Percentiles rank a stretch among this genome's conserved stretches.
These are phyloP conservation scores for Vanessa tameamea DNA, from an alignment of 1,140 invertebrate species.

Conservation along the genomic window DNA sequence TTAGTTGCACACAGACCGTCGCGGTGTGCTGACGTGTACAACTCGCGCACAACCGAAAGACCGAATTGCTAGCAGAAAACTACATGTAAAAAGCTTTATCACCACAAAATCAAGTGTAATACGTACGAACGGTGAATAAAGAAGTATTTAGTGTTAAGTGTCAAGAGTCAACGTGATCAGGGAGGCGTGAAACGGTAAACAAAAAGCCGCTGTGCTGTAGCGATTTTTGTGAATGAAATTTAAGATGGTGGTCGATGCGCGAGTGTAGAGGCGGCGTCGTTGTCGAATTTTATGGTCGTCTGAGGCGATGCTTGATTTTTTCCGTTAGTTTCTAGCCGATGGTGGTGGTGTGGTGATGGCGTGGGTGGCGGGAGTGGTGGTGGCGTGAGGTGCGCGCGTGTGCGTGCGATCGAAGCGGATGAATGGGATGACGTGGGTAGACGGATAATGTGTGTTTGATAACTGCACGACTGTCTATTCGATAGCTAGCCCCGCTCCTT, in stretches of 20 bases:
- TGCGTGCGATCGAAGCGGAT: constrained; percentile 71
- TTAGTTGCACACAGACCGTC: constrained; percentile 64
- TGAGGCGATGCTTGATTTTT: constrained; percentile 38
- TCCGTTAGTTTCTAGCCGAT: constrained; percentile 22
- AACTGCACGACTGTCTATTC: constrained; percentile 54
- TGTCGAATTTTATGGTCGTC: constrained; percentile 47
- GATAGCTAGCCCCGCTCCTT: constrained; percentile 50
- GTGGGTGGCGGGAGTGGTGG: constrained; percentile 44
- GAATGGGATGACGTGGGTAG: constrained; percentile 74
- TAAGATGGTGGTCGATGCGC: constrained; percentile 76
- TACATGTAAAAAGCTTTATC: constrained; percentile 46
- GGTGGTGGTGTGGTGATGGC: constrained; percentile 27
- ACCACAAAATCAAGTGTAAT: constrained; percentile 45
- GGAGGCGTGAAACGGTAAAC: constrained; percentile 69
- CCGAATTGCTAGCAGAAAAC: constrained; percentile 63
- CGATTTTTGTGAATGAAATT: constrained; percentile 79
- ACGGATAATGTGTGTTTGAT: constrained; percentile 67
- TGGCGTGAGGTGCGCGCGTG: constrained; percentile 50
- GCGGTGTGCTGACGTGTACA: constrained; percentile 44
- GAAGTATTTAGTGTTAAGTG: constrained; percentile 39
- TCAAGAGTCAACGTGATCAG: constrained; percentile 34
- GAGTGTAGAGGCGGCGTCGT: constrained; percentile 52
- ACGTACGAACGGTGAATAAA: constrained; percentile 23
- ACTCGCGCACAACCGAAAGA: constrained; percentile 42
- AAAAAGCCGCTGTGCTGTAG: constrained; percentile 66